Conservation (phyloP, 1,140 invertebrate genomes). For the Drosophila ironensis region DNA sequence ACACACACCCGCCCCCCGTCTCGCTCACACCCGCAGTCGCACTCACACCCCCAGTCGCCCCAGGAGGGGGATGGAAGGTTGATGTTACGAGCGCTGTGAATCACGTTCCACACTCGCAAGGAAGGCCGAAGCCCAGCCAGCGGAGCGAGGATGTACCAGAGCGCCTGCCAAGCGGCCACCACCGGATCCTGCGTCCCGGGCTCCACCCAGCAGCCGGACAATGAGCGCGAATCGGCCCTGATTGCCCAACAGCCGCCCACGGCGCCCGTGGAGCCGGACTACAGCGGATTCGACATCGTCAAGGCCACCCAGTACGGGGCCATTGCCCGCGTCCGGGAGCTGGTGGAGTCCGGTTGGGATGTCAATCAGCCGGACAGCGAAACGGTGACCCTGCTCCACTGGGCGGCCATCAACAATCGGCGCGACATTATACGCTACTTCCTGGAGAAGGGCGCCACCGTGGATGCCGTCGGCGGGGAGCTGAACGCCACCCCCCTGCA, state of each 20-base stretch:
- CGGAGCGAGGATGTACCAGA: slow-evolving; percentile 84
- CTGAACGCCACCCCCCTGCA: slow-evolving; percentile 97
- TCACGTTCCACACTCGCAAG: slow-evolving; percentile 64
- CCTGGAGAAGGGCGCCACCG: slow-evolving; percentile 92
- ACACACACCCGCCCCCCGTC: slow-evolving; percentile 6
- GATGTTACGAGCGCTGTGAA: slow-evolving; percentile 60
- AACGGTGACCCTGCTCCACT: slow-evolving; percentile 98
- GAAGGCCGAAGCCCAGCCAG: no score
- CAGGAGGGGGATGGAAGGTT: slow-evolving; percentile 66
- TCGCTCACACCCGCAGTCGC: slow-evolving; percentile 12
- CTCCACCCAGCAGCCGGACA: slow-evolving; percentile 82
- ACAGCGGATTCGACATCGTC: slow-evolving; percentile 94
- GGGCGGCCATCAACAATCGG: slow-evolving; percentile 99
- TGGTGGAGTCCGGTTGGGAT: slow-evolving; percentile 94
- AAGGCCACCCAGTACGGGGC: slow-evolving; percentile 97
- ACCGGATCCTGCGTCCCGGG: slow-evolving; percentile 83
- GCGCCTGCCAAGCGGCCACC: slow-evolving; percentile 85
- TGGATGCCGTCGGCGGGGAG: slow-evolving; percentile 98
- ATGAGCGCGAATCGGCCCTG: slow-evolving; percentile 83
- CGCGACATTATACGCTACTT: slow-evolving; percentile 95
- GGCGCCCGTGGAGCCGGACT: slow-evolving; percentile 87
- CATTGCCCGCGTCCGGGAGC: slow-evolving; percentile 90
- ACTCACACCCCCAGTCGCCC: slow-evolving; percentile 17
- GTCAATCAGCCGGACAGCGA: slow-evolving; percentile 95
- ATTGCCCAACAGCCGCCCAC: slow-evolving; percentile 84